Evolutionary conservation across 2,888 invertebrate species (phyloP), one percentile per base, ranked within the genome.

Genomic region (Troides aeacus): DNA sequence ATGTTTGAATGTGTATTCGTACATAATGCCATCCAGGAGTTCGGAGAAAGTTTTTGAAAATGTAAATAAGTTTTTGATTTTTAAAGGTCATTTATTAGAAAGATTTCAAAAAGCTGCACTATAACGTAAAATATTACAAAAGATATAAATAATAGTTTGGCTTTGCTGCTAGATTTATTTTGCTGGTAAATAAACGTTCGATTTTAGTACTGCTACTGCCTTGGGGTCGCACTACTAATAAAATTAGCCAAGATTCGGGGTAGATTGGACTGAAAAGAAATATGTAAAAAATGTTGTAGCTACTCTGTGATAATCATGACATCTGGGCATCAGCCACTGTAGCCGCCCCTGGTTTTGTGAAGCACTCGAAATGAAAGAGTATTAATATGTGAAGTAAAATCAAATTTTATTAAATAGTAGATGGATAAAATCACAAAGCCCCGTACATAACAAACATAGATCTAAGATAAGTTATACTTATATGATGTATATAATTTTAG

Each of bases 401-500:
- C 2, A 4, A 3, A 12, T 46, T n/a, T n/a, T 53, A 1, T n/a
- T n/a, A n/a, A 30, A n/a, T n/a, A 7, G 18, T n/a, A 53, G 7
- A 8, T n/a, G n/a, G 18, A 18, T n/a, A 53, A 17, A 50, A n/a
- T 53, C 5, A n/a, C 53, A n/a, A 53, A 18, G 6, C 6, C 6
- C 6, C 53, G 18, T 53, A 53, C 6, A 53, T 7, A 18, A n/a
- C 18, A 4, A 53, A n/a, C 15, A n/a, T 53, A 15, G 18, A n/a
- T 53, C 18, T 53, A 53, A 53, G n/a, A n/a, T 53, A n/a, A 53
- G 53, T 18, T 53, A n/a, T n/a, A 6, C 53, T 53, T 46, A 15
- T 46, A 46, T 46, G 12, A 46, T 46, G 46, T 46, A 84, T 83
- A 81, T 84, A 82, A 81, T 83, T 78, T 82, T 81, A 74, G 80